Conservation (phyloP, 2,888 invertebrate species). For the Drosophila mulleri region DNA sequence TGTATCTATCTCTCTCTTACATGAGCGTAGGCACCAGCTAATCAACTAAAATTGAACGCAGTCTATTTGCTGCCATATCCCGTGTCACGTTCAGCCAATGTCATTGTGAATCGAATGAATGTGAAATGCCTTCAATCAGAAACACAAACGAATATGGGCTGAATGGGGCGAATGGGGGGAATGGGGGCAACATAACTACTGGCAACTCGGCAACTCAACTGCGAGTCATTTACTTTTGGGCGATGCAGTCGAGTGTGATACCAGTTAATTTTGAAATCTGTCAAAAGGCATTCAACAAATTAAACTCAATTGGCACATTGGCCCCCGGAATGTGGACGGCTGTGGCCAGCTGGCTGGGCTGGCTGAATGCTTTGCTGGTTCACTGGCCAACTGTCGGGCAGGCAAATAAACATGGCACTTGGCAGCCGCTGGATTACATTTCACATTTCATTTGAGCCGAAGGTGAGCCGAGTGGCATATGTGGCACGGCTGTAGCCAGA, state of each 20-base stretch:
- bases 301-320: slow-evolving; percentile 78
- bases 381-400: slow-evolving; percentile 35
- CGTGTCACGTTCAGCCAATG: slow-evolving; percentile 40
- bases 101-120: slow-evolving; percentile 31
- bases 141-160: slow-evolving; percentile 23
- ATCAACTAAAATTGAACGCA: slow-evolving; percentile 3
- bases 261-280: slow-evolving; percentile 81
- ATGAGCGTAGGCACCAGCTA: background rate
- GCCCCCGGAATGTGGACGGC: slow-evolving; percentile 27
- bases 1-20: background rate
- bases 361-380: slow-evolving; percentile 12
- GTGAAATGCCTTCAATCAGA: slow-evolving; percentile 50
- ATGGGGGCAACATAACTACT: background rate
- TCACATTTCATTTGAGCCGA: slow-evolving; percentile 72
- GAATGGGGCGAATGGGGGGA: slow-evolving; percentile 6
- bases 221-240: slow-evolving; percentile 41
- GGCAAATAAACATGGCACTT: slow-evolving; percentile 79
- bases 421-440: slow-evolving; percentile 74
- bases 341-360: background rate
- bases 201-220: slow-evolving; percentile 6
- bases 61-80: background rate
- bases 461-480: slow-evolving; percentile 1
- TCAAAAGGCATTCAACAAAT: slow-evolving; percentile 79
- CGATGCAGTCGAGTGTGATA: slow-evolving; percentile 68
- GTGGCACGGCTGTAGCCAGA: slow-evolving; percentile 12